Conservation (phyloP, 2,797 vertebrate genomes). For the Eulemur coronatus region DNA sequence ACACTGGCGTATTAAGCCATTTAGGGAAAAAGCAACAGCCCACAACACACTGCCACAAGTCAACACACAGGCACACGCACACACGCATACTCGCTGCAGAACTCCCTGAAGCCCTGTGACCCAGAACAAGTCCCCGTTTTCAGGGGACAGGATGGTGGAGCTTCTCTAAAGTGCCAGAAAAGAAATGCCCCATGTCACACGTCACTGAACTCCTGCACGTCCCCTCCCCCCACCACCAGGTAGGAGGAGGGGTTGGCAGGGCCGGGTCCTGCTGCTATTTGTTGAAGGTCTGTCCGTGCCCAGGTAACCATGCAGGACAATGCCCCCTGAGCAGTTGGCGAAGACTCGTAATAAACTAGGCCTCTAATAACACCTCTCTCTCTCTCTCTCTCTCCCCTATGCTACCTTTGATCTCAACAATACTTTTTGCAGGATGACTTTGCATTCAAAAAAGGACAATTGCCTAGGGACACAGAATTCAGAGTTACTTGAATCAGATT, state of each 20-base stretch:
- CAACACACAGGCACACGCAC: neutral
- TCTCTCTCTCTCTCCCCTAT: neutral
- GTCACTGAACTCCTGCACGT: neutral
- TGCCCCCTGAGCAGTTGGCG: neutral
- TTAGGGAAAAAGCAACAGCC: slow-evolving; percentile 71
- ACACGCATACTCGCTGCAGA: neutral
- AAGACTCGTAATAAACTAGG: neutral
- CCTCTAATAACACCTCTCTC: neutral
- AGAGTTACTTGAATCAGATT: neutral
- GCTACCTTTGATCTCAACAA: slow-evolving; percentile 6
- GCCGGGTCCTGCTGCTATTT: neutral
- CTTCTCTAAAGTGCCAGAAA: neutral
- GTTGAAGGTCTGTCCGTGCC: neutral
- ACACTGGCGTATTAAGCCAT: slow-evolving; percentile 82
- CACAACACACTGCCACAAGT: slow-evolving; percentile 31
- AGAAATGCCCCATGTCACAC: neutral
- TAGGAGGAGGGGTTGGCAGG: neutral
- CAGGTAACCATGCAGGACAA: neutral
- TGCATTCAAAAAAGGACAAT: slow-evolving; percentile 28
- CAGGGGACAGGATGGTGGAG: neutral
- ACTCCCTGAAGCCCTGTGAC: neutral
- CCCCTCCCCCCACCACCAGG: neutral
- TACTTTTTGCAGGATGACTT: neutral
- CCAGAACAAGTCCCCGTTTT: neutral
- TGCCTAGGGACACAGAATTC: neutral